These are phyloP conservation scores for Hybos culiciformis DNA, from an alignment of 2,888 invertebrate genomes.

Conservation along the genomic window DNA sequence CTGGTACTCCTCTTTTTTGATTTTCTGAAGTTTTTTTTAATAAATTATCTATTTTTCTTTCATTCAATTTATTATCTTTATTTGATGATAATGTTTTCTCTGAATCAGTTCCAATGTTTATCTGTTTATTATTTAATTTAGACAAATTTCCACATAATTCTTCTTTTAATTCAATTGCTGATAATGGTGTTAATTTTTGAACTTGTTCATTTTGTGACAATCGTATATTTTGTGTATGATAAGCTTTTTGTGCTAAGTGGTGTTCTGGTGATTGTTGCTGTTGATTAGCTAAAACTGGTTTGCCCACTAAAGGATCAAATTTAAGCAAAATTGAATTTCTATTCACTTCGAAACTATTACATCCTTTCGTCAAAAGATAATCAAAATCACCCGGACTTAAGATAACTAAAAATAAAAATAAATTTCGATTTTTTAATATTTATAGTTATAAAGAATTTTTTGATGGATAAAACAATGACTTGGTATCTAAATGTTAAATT, in stretches of 20 bases:
- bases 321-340: conserved; percentile 32
- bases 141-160: conserved; percentile 20
- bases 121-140: not conserved
- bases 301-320: conserved; percentile 34
- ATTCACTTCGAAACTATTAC: conserved; percentile 25
- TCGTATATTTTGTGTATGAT: conserved; percentile 12
- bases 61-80: not conserved
- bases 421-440: no score
- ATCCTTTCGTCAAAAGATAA: conserved; percentile 34
- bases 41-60: not conserved
- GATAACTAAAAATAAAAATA: conserved; percentile 32
- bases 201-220: conserved; percentile 13
- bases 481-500: no score
- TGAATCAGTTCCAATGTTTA: not conserved
- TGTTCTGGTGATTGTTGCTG: not conserved
- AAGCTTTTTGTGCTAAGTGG: not conserved
- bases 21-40: no score
- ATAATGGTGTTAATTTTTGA: conserved; percentile 8
- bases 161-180: conserved; percentile 29
- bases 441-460: no score
- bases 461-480: no score
- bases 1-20: no score
- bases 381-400: conserved; percentile 34
- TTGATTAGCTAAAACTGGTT: conserved; percentile 23
- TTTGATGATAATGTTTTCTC: not conserved